These are phyloP conservation scores for Lepus americanus DNA, from an alignment of 2,113 vertebrate species.

Conservation along the genomic window DNA sequence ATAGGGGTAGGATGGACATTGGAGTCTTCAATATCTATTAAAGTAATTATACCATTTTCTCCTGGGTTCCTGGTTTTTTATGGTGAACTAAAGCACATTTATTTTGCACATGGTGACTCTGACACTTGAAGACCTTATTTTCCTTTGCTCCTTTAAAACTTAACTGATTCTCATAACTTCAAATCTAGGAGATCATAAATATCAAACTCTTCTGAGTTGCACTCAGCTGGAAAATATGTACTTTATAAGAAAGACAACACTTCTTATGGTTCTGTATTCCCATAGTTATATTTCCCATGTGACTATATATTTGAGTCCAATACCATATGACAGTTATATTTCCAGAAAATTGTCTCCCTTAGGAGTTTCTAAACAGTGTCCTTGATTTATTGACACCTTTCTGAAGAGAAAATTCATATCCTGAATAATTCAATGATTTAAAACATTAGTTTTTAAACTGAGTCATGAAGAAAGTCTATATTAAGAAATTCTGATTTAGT, in stretches of 20 bases:
- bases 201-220: conserved; percentile 79
- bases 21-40: conserved; percentile 72
- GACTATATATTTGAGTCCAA: conserved; percentile 78
- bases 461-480: conserved; percentile 52
- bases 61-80: conserved; percentile 66
- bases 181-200: conserved; percentile 83
- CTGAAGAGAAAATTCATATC: conserved; percentile 24
- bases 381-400: conserved; percentile 69
- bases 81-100: conserved; percentile 75
- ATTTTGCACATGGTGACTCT: conserved; percentile 70
- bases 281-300: conserved; percentile 71
- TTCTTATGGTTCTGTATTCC: conserved; percentile 80
- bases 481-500: conserved; percentile 40
- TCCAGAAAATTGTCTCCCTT: conserved; percentile 67
- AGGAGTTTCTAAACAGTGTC: conserved; percentile 70
- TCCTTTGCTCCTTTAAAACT: conserved; percentile 76
- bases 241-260: conserved; percentile 76
- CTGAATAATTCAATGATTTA: not conserved
- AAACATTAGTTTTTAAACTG: conserved; percentile 55
- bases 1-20: not conserved
- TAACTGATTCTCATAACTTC: conserved; percentile 79
- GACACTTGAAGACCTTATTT: conserved; percentile 70
- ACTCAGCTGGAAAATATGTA: conserved; percentile 79
- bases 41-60: conserved; percentile 71
- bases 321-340: not conserved